A percentile compares a stretch with the other conserved stretches of the same genome.
Conservation (phyloP, 2,797 vertebrate species). For the Hydrocynus forskahlii region DNA sequence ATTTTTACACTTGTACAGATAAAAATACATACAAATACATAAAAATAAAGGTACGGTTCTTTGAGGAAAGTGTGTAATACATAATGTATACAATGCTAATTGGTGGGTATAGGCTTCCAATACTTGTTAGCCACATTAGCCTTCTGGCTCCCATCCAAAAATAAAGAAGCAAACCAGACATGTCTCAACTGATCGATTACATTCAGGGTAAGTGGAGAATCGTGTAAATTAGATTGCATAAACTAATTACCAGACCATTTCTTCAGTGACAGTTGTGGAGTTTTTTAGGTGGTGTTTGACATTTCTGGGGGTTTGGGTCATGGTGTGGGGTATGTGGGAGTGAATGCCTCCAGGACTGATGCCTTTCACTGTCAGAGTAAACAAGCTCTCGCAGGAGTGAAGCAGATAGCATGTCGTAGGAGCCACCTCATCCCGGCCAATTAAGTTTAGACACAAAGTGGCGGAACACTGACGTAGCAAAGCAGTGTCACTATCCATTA, state of each 20-base stretch:
- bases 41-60: no score
- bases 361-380: constrained; percentile 21
- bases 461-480: constrained; percentile 24
- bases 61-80: no score
- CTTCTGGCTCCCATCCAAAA: no score
- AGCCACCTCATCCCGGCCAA: constrained; percentile 22
- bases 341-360: constrained; percentile 9
- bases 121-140: no score
- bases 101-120: no score
- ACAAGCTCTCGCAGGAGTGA: constrained; percentile 35
- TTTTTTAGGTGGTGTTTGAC: constrained; percentile 6
- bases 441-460: constrained; percentile 46
- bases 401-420: constrained; percentile 5
- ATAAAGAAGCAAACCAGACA: no score
- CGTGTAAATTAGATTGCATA: background rate
- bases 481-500: constrained; percentile 60
- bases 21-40: no score
- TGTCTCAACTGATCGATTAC: no score
- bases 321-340: background rate
- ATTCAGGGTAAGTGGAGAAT: background rate
- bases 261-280: background rate
- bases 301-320: background rate
- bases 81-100: no score
- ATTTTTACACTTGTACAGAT: no score
- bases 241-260: background rate